These are phyloP conservation scores for Heliornis fulica DNA, from an alignment of 2,113 vertebrate genomes.

Conservation along the genomic window DNA sequence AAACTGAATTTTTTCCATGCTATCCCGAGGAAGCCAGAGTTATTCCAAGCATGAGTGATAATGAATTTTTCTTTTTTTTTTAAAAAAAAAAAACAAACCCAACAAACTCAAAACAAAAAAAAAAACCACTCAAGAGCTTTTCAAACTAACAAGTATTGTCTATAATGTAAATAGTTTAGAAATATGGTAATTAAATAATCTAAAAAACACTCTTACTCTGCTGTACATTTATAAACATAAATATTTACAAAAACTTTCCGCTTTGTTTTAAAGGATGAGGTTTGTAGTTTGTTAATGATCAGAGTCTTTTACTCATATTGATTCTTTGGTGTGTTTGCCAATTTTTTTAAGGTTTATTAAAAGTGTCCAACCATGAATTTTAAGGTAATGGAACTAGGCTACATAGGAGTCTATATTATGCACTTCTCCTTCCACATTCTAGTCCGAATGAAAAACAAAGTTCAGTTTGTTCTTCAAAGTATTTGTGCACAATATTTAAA, in stretches of 20 bases:
- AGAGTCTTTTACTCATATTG: slow-evolving; percentile 72
- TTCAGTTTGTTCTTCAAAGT: background rate
- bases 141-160: slow-evolving; percentile 71
- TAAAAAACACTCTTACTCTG: slow-evolving; percentile 89
- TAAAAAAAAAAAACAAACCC: background rate
- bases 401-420: slow-evolving; percentile 26
- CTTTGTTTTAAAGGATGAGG: slow-evolving; percentile 78
- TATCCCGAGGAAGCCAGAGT: slow-evolving; percentile 45
- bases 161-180: slow-evolving; percentile 83
- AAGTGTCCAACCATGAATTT: slow-evolving; percentile 64
- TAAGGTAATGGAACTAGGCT: slow-evolving; percentile 53
- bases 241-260: slow-evolving; percentile 87
- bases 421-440: slow-evolving; percentile 20
- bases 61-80: background rate
- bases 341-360: slow-evolving; percentile 68
- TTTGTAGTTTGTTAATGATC: slow-evolving; percentile 76
- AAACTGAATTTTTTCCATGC: slow-evolving; percentile 40
- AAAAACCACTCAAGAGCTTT: slow-evolving; percentile 49
- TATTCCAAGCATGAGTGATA: slow-evolving; percentile 61
- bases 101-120: background rate
- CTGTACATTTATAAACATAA: slow-evolving; percentile 90
- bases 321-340: slow-evolving; percentile 81
- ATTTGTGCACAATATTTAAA: slow-evolving; percentile 2
- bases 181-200: slow-evolving; percentile 91
- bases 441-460: slow-evolving; percentile 27